Base-by-base conservation (phyloP, 2,797 vertebrate genomes). In the Luscinia megarhynchos region DNA sequence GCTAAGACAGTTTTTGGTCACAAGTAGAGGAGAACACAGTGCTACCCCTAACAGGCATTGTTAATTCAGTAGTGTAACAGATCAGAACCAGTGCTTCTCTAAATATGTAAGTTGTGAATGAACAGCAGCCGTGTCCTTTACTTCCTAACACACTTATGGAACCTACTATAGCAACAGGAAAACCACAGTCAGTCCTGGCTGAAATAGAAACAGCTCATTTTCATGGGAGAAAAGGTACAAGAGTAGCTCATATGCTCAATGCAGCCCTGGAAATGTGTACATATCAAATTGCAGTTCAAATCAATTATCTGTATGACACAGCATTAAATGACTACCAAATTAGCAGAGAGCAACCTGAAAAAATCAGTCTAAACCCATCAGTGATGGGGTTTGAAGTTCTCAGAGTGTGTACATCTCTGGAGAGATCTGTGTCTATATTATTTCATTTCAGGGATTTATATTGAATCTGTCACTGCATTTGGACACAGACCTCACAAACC, bases 191-290 rank as follows among this genome's bases (percentile, higher is more conserved):
- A 50, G 24, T 55, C 32, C 62, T 59, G 32, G 38, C 62, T 86
- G 78, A 89, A 96, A 90, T 40, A 93, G 66, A 91, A 96, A 88
- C 48, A 90, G 70, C 34, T 62, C 58, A 40, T 95, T 96, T 91
- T 66, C 53, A 58, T 66, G 29, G 69, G 50, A 91, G 66, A 88
- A 94, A 81, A 70, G 17, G 58, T 78, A 59, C 30, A 53, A 53
- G 40, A 84, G 53, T 14, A 46, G 76, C 48, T 43, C 54, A 36
- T 27, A 22, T 6, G n/a, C 51, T 79, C 62, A 51, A 1, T 23
- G 46, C 48, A 58, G 73, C 90, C 73, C 43, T 62, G 73, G 38
- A 95, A 78, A 80, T 14, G 34, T 22, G 32, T 24, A 91, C 32
- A 12, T 61, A 90, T 50, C 54, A 81, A 92, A 75, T 40, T 0